Base-by-base conservation (phyloP, 2,797 vertebrate genomes). In the Eulemur rubriventer region DNA sequence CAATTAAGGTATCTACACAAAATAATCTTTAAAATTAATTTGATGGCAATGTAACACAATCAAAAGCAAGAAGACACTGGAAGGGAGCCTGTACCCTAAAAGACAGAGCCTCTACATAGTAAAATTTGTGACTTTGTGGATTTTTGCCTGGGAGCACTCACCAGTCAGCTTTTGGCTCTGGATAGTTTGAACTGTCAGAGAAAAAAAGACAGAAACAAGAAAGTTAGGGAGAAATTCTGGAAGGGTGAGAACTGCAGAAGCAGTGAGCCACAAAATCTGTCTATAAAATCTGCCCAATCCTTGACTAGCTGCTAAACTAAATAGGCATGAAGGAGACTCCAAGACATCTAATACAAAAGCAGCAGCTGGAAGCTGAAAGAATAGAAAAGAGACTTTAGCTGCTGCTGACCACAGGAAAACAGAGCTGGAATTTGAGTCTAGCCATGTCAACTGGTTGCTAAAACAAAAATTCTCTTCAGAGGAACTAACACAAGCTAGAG, bases 131-230 rank as follows among this genome's bases (percentile, higher is more conserved):
- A 48, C 61, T 88, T 78, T 96, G 82, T 91, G 43, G 28, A 52
- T 33, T 85, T 35, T 33, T 52, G 38, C 52, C 10, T 61, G 8
- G 30, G 43, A 81, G n/a, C 1, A 73, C 1, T 67, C 55, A 30
- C 28, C 50, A 52, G 50, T 59, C 67, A 84, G 83, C 1, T 86
- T 85, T 91, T 93, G 18, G 30, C 14, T 85, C 35, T n/a, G 26
- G 17, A 78, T 75, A 94, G 55, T 50, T 94, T 59, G 67, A 85
- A 16, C 10, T 85, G 16, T 75, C 55, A 94, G 78, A 94, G 28
- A 52, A 90, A 94, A 85, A 95, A 57, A 43, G 22, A 72, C 50
- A 93, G 46, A 33, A 94, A 89, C 7, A 79, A 57, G 61, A 73
- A 79, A 91, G 41, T 35, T 50, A 89, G 46, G 35, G 33, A 52